phyloP scores from a whole-genome alignment of 2,113 vertebrate species.

The Noctilio leporinus region DNA sequence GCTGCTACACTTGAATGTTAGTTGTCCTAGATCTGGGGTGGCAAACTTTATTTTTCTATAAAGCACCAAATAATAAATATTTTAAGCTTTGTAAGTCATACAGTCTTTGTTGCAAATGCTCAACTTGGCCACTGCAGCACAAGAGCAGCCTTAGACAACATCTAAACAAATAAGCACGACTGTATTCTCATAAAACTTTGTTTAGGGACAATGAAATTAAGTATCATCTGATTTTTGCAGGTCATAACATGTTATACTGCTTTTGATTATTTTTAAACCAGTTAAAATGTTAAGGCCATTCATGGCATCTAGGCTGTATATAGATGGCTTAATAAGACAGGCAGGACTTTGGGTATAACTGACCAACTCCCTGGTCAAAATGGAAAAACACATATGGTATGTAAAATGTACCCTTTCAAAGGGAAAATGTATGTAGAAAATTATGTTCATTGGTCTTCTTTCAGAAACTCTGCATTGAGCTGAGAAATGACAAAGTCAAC shows the following conservation, averaged over 20 bases:
- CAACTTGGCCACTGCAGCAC: not conserved
- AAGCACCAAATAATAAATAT: not conserved
- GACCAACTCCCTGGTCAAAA: not conserved
- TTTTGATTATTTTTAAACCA: not conserved
- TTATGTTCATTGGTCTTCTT: not conserved
- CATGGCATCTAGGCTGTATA: not conserved
- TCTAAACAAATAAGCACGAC: not conserved
- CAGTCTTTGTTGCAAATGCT: not conserved
- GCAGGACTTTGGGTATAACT: not conserved
- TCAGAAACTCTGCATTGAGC: not conserved
- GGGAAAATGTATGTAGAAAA: not conserved
- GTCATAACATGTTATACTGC: not conserved
- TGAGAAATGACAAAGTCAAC: not conserved
- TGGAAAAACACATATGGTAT: not conserved
- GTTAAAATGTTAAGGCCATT: not conserved
- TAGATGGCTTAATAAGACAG: not conserved
- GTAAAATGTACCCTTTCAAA: not conserved
- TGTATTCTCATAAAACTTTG: not conserved
- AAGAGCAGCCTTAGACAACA: not conserved
- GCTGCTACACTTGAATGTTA: not conserved
- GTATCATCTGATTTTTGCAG: not conserved
- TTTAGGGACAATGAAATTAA: not conserved
- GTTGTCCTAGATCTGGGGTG: not conserved
- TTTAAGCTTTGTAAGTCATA: not conserved
- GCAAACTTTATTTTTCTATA: not conserved